Percentiles rank a stretch among this genome's conserved stretches.
Evolutionary conservation across 2,888 invertebrate species (phyloP).

Genomic region (Pristionchus japonicus): DNA sequence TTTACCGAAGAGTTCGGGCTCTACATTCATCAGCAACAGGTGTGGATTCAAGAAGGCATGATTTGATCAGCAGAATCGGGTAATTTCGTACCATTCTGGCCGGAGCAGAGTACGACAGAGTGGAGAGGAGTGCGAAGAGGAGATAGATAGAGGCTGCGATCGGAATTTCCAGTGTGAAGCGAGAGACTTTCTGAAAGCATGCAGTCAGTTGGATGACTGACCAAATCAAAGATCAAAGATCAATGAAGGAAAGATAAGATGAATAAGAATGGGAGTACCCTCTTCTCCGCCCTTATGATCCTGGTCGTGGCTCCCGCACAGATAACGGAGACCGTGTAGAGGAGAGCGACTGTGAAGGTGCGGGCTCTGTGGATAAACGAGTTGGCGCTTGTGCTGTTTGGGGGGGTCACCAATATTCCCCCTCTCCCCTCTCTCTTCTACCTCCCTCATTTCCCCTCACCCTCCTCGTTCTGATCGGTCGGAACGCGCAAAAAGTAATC

Average conservation of each 20-base stretch:
- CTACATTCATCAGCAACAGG: too few species aligned
- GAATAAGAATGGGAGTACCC: neutral
- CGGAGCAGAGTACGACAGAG: neutral
- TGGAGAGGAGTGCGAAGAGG: neutral
- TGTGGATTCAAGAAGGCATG: neutral
- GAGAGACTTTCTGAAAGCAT: neutral
- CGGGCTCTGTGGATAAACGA: slow-evolving; percentile 17
- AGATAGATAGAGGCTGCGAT: neutral
- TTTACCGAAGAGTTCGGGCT: too few species aligned
- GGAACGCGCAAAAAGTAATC: too few species aligned
- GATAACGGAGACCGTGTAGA: neutral
- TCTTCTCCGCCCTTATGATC: neutral
- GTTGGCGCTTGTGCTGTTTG: too few species aligned
- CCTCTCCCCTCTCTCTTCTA: too few species aligned
- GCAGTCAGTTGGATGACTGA: too few species aligned
- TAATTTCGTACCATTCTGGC: neutral
- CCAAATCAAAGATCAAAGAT: too few species aligned
- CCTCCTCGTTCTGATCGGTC: too few species aligned
- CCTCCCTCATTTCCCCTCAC: too few species aligned
- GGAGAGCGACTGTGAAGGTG: slow-evolving; percentile 17
- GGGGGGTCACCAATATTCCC: too few species aligned
- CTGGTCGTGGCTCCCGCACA: neutral
- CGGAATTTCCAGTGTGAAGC: neutral
- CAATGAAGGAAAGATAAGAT: neutral
- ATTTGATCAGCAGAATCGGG: too few species aligned